Base-by-base conservation (phyloP, 2,797 vertebrate genomes). In the Linurgus olivaceus region DNA sequence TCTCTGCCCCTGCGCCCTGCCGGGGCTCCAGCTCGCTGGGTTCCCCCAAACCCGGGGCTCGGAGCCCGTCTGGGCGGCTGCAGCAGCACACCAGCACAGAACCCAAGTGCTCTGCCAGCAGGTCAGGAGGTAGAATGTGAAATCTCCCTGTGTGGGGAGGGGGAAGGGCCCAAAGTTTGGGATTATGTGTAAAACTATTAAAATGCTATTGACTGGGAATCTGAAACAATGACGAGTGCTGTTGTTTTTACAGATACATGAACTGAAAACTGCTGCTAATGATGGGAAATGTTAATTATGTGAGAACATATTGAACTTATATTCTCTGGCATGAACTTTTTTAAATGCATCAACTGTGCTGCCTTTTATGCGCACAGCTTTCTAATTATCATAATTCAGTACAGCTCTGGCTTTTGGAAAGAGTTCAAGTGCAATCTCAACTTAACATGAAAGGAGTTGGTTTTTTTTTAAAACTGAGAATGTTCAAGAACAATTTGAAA, bases 371-470 rank as follows among this genome's bases (percentile, higher is more conserved):
- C 87, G 73, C 97, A 98, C 97, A 97, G 96, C 97, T 98, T 98
- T 98, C 97, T 98, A 98, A 98, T 98, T 98, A 98, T 97, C 96
- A 97, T 98, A 98, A 98, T 98, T 98, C 96, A 97, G 95, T 97
- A 92, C 97, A 97, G 97, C 96, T 97, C 96, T 59, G 88, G 92
- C 93, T 97, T 97, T 98, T 98, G 98, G 97, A 97, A 97, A 44
- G 80, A 91, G 93, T 98, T 98, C 97, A 98, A 98, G 96, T 97
- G 94, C 91, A 97, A 97, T 98, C 97, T 97, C 96, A 97, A 96
- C 94, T 97, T 98, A 97, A 97, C 97, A 98, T 98, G 97, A 98
- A 98, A 98, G 95, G 96, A 83, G 75, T 40, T 67, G 68, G 9
- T 25, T 33, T n/a, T 82, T 75, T 95, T 96, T 70, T 25, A 12